phyloP scores from a whole-genome alignment of 2,113 vertebrate species.

The Sphyrna mokarran region DNA sequence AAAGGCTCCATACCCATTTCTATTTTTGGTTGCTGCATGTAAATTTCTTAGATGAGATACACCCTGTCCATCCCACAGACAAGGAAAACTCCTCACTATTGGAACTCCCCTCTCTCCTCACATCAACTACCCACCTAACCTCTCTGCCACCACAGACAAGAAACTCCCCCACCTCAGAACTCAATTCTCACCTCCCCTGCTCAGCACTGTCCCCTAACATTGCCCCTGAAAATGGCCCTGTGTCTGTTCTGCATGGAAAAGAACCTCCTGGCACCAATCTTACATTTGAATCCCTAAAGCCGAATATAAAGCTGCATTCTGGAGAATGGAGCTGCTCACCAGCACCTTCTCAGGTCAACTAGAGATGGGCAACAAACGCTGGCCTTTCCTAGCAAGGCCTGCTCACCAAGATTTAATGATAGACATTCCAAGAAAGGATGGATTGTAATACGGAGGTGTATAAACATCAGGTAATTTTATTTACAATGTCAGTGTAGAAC shows the following conservation, averaged over 20 bases:
- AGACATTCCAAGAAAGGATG: not conserved
- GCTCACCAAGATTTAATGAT: not conserved
- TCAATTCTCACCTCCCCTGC: too few relatives aligned
- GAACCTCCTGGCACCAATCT: not conserved
- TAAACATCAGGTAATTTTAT: not conserved
- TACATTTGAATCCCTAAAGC: not conserved
- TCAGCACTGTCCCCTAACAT: not conserved
- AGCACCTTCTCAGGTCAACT: not conserved
- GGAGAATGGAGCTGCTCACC: too few relatives aligned
- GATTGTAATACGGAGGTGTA: not conserved
- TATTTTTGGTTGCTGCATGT: too few relatives aligned
- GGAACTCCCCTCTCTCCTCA: too few relatives aligned
- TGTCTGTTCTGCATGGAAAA: not conserved
- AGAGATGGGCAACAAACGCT: not conserved
- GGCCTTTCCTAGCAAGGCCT: not conserved
- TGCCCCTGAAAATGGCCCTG: too few relatives aligned
- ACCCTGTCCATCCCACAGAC: too few relatives aligned
- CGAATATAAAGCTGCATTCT: not conserved
- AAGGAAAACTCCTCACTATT: too few relatives aligned
- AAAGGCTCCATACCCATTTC: too few relatives aligned
- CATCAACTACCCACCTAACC: too few relatives aligned
- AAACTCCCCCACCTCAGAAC: too few relatives aligned
- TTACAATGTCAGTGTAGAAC: not conserved
- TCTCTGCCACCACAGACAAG: too few relatives aligned
- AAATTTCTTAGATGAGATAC: too few relatives aligned